A percentile compares a stretch with the other conserved stretches of the same genome.
phyloP scores from a whole-genome alignment of 1,140 invertebrate species.

The Akabosia matsudoensis region DNA sequence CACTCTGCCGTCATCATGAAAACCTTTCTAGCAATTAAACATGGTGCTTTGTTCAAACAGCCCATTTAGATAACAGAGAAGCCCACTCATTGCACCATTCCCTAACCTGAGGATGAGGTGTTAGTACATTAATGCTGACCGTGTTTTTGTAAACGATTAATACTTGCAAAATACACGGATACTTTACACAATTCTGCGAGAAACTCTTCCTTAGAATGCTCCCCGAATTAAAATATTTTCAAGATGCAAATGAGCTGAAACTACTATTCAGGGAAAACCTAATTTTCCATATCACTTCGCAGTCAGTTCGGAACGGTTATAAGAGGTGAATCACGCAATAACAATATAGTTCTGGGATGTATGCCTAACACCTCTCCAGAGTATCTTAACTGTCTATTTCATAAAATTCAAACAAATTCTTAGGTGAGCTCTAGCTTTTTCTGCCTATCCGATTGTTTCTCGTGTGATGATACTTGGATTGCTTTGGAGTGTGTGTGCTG shows the following conservation, averaged over 20 bases:
- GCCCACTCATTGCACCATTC: not conserved
- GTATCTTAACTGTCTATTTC: too few species aligned
- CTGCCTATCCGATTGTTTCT: too few species aligned
- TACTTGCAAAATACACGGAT: not conserved
- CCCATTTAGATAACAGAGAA: slow-evolving; percentile 18
- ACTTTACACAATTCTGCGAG: not conserved
- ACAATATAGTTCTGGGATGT: not conserved
- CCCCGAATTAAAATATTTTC: too few species aligned
- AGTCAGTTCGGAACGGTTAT: slow-evolving; percentile 4
- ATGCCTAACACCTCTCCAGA: too few species aligned
- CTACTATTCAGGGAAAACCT: slow-evolving; percentile 6
- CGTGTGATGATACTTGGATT: too few species aligned
- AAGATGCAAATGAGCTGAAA: not conserved
- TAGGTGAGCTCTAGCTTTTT: too few species aligned
- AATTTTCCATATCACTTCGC: slow-evolving; percentile 20
- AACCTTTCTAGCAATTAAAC: not conserved
- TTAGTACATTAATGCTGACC: not conserved
- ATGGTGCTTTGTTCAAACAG: not conserved
- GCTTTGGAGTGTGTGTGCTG: too few species aligned
- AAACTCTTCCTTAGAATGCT: too few species aligned
- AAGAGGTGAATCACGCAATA: not conserved
- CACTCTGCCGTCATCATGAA: not conserved
- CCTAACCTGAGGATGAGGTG: not conserved
- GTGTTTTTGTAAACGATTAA: not conserved
- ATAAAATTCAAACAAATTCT: too few species aligned